Evolutionary conservation across 1,140 invertebrate genomes (phyloP), one percentile per base, ranked within the genome.

Genomic region (Pseudachorutes palmiensis): DNA sequence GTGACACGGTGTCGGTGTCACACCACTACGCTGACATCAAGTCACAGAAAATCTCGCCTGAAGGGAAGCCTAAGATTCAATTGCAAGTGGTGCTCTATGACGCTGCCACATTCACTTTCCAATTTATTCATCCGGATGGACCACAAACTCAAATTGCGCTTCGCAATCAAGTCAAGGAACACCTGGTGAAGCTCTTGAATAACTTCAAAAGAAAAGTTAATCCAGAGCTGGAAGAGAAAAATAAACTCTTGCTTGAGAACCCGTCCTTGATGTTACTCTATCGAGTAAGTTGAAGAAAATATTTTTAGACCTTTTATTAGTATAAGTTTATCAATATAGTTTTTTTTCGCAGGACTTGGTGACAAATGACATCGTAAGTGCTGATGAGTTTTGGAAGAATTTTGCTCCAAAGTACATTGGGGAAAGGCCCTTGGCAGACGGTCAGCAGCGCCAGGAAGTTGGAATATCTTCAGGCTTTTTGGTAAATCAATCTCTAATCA

Each of bases 21-120:
- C 91, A 97, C 78, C 86, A 90, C 77, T 98, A 96, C 82, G 87
- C 89, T 57, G 94, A 98, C 77, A 97, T 98, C 70, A 97, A 97
- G 85, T 87, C 89, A 67, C 97, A 99, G 83, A 97, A 98, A 81
- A 98, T 99, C 74, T 98, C 95, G 59, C 94, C 97, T 0, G 95
- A 94, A 76, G 93, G 92, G 12, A 99, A 99, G 81, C 87, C 93
- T 28, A 98, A 99, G 82, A 91, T 99, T 63, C 97, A 99, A 79
- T 82, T 99, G n/a, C 97, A 99, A 84, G 85, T 98, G 14, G 92
- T 98, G 36, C 80, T 99, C 69, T 90, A 97, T 76, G 92, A 94
- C 83, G 90, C 91, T 29, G 86, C 89, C 51, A 92, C 92, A 24
- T 94, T 92, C 1, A 98, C 95, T 33, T 99, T 99, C 82, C 96